A percentile compares a stretch with the other conserved stretches of the same genome.
Conservation (phyloP, 2,797 vertebrate species). For the Muscicapa comitata region DNA sequence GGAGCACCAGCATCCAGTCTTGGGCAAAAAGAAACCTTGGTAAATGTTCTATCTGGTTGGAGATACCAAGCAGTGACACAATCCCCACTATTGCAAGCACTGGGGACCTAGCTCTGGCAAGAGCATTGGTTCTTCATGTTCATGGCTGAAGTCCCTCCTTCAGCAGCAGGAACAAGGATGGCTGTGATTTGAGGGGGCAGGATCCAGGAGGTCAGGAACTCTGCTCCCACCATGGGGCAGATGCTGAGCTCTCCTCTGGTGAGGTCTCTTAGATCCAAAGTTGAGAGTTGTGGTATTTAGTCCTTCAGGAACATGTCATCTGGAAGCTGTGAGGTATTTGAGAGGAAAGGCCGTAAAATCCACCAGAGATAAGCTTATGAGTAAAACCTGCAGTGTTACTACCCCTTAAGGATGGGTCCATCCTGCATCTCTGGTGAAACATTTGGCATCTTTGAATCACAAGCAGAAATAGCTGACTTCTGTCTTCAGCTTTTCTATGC, state of each 20-base stretch:
- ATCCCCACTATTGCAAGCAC: neutral
- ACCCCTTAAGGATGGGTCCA: neutral
- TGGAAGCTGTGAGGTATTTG: neutral
- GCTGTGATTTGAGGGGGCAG: neutral
- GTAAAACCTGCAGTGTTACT: neutral
- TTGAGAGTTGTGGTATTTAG: neutral
- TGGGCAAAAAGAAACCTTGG: neutral
- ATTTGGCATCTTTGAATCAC: neutral
- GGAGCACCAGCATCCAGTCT: neutral
- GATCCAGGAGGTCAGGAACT: neutral
- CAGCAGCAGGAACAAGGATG: neutral
- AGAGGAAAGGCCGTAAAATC: neutral
- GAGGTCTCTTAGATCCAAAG: neutral
- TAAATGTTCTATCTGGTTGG: neutral
- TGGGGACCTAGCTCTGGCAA: neutral
- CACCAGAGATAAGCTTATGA: neutral
- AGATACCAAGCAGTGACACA: neutral
- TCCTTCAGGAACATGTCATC: neutral
- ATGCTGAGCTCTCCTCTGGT: neutral
- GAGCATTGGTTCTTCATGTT: fast-evolving
- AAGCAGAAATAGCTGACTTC: neutral
- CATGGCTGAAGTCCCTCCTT: neutral
- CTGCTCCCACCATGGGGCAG: neutral
- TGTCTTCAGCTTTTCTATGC: neutral
- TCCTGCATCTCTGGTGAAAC: neutral